Percentiles rank a stretch among this genome's conserved stretches.
Conservation (phyloP, 2,113 vertebrate genomes). For the Dermatemys mawii region DNA sequence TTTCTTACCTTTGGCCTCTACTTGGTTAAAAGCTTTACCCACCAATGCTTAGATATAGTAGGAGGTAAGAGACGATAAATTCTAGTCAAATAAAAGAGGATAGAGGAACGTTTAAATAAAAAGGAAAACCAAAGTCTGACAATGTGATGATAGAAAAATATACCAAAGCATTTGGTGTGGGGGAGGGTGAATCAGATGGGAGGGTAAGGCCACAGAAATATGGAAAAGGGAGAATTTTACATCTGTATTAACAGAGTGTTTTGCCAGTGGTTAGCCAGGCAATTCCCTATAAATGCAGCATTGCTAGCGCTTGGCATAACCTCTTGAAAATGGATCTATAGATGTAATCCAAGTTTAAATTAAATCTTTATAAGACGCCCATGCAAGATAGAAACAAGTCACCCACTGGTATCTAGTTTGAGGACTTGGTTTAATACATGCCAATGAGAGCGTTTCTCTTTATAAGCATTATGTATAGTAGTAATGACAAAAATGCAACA, state of each 20-base stretch:
- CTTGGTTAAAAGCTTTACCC: not conserved
- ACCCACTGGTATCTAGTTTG: not conserved
- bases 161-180: not conserved
- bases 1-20: slow-evolving; percentile 3
- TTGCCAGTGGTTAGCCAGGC: not conserved
- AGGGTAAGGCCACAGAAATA: not conserved
- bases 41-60: not conserved
- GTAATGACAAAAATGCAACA: not conserved
- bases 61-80: slow-evolving; percentile 1
- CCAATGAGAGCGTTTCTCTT: not conserved
- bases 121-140: not conserved
- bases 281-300: not conserved
- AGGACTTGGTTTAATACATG: not conserved
- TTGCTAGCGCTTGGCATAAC: not conserved
- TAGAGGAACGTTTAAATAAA: not conserved
- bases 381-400: not conserved
- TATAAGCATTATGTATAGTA: not conserved
- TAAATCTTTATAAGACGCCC: not conserved
- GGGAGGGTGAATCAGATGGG: not conserved
- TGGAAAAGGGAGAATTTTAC: not conserved
- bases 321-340: not conserved
- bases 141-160: not conserved
- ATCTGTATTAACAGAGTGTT: not conserved
- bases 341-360: not conserved
- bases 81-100: not conserved